Evolutionary conservation across 1,140 invertebrate species (phyloP), one percentile per base, ranked within the genome.

Genomic region (Drosophila mauritiana): DNA sequence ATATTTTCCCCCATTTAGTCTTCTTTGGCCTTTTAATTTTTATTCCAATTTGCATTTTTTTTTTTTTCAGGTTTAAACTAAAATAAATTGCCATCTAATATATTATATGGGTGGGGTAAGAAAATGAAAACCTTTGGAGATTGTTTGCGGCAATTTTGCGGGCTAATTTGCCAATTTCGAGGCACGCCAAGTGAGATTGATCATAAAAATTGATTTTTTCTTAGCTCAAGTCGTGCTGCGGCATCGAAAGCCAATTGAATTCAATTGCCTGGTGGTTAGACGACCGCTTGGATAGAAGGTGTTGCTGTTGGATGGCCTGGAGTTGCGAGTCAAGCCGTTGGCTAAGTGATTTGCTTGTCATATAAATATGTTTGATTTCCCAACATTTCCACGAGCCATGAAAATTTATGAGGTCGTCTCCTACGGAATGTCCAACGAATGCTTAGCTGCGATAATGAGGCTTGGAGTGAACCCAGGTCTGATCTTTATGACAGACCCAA

Each of bases 191-290:
- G 49, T 81, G 70, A 86, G 81, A 86, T 86, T 82, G 83, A 86
- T 86, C 83, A 59, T 86, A 86, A 88, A 86, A 86, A 86, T 88
- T 88, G 83, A 86, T 85, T 85, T 80, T 85, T 65, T 49, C 64
- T 65, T 65, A 68, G 59, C 68, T 43, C 48, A 67, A 78, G 72
- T 86, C 83, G 83, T 86, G 83, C 75, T 34, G 17, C 55, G 42
- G 62, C 73, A 45, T 49, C 55, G 73, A 69, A 69, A 51, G 74
- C 74, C 82, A 86, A 86, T 86, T 89, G 83, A 79, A 86, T 83
- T 86, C 83, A 86, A 86, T 86, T 86, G 83, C 62, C 69, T 52
- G 36, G 56, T 57, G 56, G 57, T 64, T 73, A 61, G 53, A 58
- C 65, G 53, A 58, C 57, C 45, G 37, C 45, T 48, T 48, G 65